Evolutionary conservation across 92 coral and sea anemone genomes (phyloP), one percentile per base, ranked within the genome.

Genomic region (Bergia sp.): DNA sequence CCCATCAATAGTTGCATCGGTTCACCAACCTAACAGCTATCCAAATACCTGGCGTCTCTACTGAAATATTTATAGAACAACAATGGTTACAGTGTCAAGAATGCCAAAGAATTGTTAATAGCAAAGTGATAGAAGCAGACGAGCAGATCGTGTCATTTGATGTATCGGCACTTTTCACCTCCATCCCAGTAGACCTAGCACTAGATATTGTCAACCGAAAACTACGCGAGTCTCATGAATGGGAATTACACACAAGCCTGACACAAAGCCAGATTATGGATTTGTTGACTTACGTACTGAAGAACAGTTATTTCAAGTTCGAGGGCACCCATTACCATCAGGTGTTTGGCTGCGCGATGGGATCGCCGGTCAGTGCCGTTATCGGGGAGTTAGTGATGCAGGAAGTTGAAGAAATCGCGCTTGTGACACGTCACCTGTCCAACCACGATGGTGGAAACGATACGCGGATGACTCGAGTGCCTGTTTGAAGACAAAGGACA

Each of bases 1-100:
- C 76, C 87, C 16, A 82, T 82, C 5, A 82, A 29, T 37, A 82
- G 87, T 39, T 82, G 86, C 41, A 82, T 82, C 72, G 75, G 86
- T 7, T 57, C 75, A 0, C 76, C 86, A 1, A 82, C 39, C 5
- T 82, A 82, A 0, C 5, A 82, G 37, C 2, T 82, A 29, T 82
- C 86, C 43, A 82, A 82, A 61, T 36, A 82, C 38, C 45, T 82
- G 76, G 76, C 86, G 1, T 61, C 21, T 36, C 1, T 82, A 10
- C 72, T 82, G 57, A 82, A 82, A 82, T 21, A 10, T 12, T 5
- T 82, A 5, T 61, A 57, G 37, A 47, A 82, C 8, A 47, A 6
- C 45, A 58, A 61, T 2, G 21, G 16, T 12, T 10, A 45, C 12
- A 47, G 65, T 3, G 53, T 18, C 16, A 82, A 82, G 37, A 58